phyloP scores from a whole-genome alignment of 1,140 invertebrate genomes.

The Drosophila tristis region DNA sequence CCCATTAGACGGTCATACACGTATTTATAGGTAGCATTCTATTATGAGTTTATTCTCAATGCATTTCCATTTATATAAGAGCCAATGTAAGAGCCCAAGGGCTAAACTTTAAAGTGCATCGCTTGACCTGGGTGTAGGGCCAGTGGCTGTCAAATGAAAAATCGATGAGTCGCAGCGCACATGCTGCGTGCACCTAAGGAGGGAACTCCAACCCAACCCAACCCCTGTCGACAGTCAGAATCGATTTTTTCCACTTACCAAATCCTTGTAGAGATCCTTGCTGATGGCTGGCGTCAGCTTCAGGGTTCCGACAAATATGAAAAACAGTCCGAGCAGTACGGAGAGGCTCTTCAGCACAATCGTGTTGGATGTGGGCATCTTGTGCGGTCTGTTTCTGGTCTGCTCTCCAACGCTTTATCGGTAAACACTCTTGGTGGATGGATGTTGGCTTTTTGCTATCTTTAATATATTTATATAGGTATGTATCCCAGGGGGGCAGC shows the following conservation, averaged over 20 bases:
- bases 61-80: constrained; percentile 29
- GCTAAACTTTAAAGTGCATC: constrained; percentile 6
- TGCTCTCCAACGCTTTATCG: constrained; percentile 1
- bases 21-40: constrained; percentile 6
- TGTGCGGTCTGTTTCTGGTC: constrained; percentile 15
- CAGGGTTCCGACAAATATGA: constrained; percentile 96
- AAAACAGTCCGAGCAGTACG: constrained; percentile 96
- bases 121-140: neutral
- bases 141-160: constrained; percentile 26
- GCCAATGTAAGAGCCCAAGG: neutral
- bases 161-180: constrained; percentile 40
- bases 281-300: constrained; percentile 96
- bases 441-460: neutral
- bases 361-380: constrained; percentile 85
- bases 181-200: neutral
- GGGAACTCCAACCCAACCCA: constrained; percentile 20
- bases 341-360: constrained; percentile 96
- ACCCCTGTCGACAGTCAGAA: constrained; percentile 1
- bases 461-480: constrained; percentile 1
- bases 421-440: constrained; percentile 29
- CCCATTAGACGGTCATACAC: constrained; percentile 47
- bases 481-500: constrained; percentile 19
- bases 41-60: neutral
- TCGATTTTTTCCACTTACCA: constrained; percentile 88
- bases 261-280: constrained; percentile 97